A percentile compares a stretch with the other conserved stretches of the same genome.
These are phyloP conservation scores for Umimayanthus chanpuru DNA, from an alignment of 92 coral and sea anemone species.

Conservation along the genomic window DNA sequence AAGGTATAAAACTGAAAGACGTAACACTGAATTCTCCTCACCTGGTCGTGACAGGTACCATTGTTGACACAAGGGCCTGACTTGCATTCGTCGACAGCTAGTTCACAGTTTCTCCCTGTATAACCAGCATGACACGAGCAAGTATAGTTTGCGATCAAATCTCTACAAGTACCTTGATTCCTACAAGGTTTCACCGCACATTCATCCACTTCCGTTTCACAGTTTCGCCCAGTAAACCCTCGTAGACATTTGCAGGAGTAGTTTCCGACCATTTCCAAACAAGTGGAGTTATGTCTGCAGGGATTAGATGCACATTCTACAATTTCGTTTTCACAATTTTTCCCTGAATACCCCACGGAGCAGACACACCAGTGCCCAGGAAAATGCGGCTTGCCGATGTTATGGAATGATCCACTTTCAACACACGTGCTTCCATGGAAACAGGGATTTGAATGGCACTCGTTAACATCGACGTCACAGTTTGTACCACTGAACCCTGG, in stretches of 20 bases:
- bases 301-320: constrained; percentile 54
- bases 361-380: constrained; percentile 58
- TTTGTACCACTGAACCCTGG: constrained; percentile 60
- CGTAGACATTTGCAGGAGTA: constrained; percentile 61
- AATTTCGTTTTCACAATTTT: constrained; percentile 46
- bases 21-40: not conserved
- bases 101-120: constrained; percentile 61
- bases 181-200: constrained; percentile 72
- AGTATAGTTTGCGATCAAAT: constrained; percentile 59
- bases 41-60: constrained; percentile 67
- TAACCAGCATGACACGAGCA: constrained; percentile 69
- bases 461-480: constrained; percentile 65
- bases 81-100: constrained; percentile 63
- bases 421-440: constrained; percentile 54
- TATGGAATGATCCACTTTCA: constrained; percentile 44
- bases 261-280: constrained; percentile 58
- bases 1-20: not conserved
- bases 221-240: constrained; percentile 67
- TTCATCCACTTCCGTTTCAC: constrained; percentile 67
- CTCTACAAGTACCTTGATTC: constrained; percentile 64
- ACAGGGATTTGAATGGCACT: constrained; percentile 65
- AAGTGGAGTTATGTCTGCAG: constrained; percentile 61
- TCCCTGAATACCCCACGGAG: constrained; percentile 54
- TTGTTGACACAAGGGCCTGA: constrained; percentile 70
- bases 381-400: constrained; percentile 23